Conservation (phyloP, 23 tunicate genomes). For the Ascidia mentula region DNA sequence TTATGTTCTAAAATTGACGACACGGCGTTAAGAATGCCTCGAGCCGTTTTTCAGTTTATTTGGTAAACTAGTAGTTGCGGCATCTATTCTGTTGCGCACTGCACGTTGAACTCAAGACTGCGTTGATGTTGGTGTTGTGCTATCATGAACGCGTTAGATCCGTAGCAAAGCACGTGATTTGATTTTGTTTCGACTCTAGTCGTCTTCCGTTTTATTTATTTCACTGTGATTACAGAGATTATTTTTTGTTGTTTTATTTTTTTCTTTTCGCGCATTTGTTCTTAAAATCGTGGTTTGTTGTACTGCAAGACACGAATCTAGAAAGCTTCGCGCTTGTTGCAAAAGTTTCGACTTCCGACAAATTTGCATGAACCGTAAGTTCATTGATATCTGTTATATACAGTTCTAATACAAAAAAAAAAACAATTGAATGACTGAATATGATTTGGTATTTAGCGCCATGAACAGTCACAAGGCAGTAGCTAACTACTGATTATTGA, state of each 20-base stretch:
- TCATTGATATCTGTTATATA: too few relatives aligned
- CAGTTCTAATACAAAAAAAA: too few relatives aligned
- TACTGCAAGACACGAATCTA: not conserved
- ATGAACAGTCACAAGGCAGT: too few relatives aligned
- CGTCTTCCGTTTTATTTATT: conserved; percentile 5
- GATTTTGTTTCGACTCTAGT: not conserved
- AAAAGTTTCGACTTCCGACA: not conserved
- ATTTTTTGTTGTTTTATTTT: not conserved
- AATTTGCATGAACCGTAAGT: not conserved
- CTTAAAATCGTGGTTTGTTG: not conserved
- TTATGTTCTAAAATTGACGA: too few relatives aligned
- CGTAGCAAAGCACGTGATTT: not conserved
- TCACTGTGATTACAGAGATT: conserved; percentile 7
- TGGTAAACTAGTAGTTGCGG: too few relatives aligned
- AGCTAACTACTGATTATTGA: too few relatives aligned
- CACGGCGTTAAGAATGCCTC: too few relatives aligned
- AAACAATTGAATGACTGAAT: too few relatives aligned
- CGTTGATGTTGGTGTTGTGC: not conserved
- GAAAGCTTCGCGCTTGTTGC: not conserved
- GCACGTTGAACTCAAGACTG: too few relatives aligned
- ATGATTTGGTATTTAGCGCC: too few relatives aligned
- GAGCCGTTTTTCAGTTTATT: too few relatives aligned
- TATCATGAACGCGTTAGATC: not conserved
- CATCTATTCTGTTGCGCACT: too few relatives aligned
- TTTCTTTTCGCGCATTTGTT: not conserved